These are phyloP conservation scores for Acrocephalus kingi DNA, from an alignment of 2,113 vertebrate species.

Conservation along the genomic window DNA sequence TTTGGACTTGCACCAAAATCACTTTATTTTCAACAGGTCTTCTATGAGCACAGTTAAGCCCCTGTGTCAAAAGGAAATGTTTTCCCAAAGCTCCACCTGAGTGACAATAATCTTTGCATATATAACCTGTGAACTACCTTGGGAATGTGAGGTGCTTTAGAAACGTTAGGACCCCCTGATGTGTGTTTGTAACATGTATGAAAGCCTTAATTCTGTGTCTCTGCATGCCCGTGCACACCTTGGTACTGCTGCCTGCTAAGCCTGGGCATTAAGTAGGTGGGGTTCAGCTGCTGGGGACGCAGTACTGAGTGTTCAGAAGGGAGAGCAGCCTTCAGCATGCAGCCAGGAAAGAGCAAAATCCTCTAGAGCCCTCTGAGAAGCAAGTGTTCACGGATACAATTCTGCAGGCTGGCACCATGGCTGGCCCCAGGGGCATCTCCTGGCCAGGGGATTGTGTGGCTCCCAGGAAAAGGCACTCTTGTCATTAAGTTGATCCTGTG, in stretches of 20 bases:
- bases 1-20: neutral
- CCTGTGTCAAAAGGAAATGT: neutral
- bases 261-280: neutral
- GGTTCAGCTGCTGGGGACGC: neutral
- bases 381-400: neutral
- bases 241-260: neutral
- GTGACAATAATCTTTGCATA: neutral
- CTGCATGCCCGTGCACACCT: neutral
- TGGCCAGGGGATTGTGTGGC: neutral
- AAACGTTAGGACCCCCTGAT: neutral
- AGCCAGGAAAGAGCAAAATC: neutral
- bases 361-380: constrained; percentile 3
- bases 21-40: neutral
- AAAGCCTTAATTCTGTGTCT: constrained; percentile 21
- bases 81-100: neutral
- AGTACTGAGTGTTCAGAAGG: neutral
- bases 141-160: neutral
- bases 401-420: rapidly evolving
- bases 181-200: neutral
- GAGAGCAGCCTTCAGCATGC: neutral
- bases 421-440: neutral
- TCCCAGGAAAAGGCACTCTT: neutral
- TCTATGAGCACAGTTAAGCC: neutral
- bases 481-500: neutral
- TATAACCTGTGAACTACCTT: neutral